Conservation (phyloP, 2,797 vertebrate genomes). For the Trematomus bernacchii region DNA sequence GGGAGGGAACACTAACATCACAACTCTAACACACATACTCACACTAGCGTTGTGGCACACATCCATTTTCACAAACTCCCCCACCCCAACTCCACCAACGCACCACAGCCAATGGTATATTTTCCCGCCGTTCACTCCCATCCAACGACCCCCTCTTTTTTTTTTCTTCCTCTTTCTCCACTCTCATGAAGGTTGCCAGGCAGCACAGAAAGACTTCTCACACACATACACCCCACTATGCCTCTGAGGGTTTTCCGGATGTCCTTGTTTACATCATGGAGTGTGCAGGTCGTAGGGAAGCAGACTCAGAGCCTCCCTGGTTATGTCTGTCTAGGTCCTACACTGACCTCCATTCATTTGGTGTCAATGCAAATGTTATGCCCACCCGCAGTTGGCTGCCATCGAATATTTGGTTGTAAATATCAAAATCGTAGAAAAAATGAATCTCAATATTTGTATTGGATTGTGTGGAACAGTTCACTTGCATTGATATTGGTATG, state of each 20-base stretch:
- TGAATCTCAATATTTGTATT: neutral
- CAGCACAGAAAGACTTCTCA: constrained; percentile 83
- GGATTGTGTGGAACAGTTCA: constrained; percentile 2
- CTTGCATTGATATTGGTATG: neutral
- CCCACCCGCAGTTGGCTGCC: constrained; percentile 4
- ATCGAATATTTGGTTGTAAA: neutral
- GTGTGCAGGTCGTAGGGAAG: constrained; percentile 76
- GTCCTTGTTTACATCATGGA: constrained; percentile 84
- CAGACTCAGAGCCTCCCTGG: constrained; percentile 67
- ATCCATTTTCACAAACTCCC: constrained; percentile 64
- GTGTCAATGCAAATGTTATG: constrained; percentile 52
- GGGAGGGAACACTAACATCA: constrained; percentile 73
- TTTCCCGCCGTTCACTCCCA: constrained; percentile 77
- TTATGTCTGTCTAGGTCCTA: constrained; percentile 59
- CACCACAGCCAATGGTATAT: constrained; percentile 73
- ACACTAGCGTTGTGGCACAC: constrained; percentile 58
- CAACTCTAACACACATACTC: constrained; percentile 53
- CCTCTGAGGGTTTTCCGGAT: constrained; percentile 83
- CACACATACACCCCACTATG: constrained; percentile 80
- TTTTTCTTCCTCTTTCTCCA: constrained; percentile 58
- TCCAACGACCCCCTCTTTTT: constrained; percentile 53
- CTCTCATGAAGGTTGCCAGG: constrained; percentile 80
- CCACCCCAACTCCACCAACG: constrained; percentile 20
- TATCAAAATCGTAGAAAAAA: constrained; percentile 8
- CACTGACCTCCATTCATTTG: constrained; percentile 67